Base-by-base conservation (phyloP, 2,797 vertebrate species). In the Antennarius maculatus region DNA sequence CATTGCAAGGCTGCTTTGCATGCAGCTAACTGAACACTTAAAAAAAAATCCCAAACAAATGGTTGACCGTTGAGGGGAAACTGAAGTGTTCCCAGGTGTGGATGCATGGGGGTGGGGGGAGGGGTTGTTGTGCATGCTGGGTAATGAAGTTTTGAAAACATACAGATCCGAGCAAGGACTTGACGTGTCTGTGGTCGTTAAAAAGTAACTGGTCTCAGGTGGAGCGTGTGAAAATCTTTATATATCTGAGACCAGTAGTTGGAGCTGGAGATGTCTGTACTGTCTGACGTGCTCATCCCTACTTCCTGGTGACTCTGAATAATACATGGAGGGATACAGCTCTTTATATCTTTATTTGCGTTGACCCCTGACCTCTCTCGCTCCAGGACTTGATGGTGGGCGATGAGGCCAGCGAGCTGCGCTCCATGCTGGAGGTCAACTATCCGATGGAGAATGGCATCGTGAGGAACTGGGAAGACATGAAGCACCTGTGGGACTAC, bases 371-470 rank as follows among this genome's bases (percentile, higher is more conserved):
- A 61, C 61, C 31, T 47, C 4, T 57, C 10, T 3, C 43, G 16
- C 53, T 39, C 10, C 74, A 95, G 94, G 94, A 95, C 79, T 80
- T 95, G 81, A 95, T 95, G 94, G 93, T 95, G 48, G 94, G 94
- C 1, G 94, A 95, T 0, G 94, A 95, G 73, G 94, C 94, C 73
- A 95, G 94, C 4, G 93, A 95, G 79, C 88, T 94, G 76, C 94
- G 94, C 76, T 94, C 93, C 51, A 91, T 95, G 93, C 88, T 95
- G 79, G 94, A 95, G 74, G 91, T 95, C 58, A 93, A 94, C 74
- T 95, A 95, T 72, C 94, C 94, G 52, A 95, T 95, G 94, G 94
- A 95, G 69, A 95, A 95, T 0, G 94, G 94, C 54, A 95, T 95
- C 0, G 94, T 95, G 34, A 91, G 94, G 75, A 92, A 88, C 89